These are phyloP conservation scores for Cranoglanis bouderius DNA, from an alignment of 2,113 vertebrate species.

Conservation along the genomic window DNA sequence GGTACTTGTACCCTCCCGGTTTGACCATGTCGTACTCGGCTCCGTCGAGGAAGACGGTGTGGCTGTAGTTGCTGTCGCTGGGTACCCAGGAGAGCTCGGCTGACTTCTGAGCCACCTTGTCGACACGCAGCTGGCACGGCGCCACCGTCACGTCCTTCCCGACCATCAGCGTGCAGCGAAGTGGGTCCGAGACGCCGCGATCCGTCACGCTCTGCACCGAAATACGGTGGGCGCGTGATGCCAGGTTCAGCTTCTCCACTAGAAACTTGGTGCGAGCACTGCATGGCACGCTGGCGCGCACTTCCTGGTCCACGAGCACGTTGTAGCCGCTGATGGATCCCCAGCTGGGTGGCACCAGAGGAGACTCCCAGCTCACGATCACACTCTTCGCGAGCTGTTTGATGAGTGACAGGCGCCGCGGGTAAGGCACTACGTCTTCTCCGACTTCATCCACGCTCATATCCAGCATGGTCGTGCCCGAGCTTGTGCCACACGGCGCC, in stretches of 20 bases:
- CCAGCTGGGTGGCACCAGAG: conserved; percentile 87
- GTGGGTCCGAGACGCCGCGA: conserved; percentile 85
- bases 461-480: conserved; percentile 82
- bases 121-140: conserved; percentile 87
- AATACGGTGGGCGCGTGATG: conserved; percentile 84
- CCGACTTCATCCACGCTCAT: conserved; percentile 87
- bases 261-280: conserved; percentile 90
- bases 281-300: conserved; percentile 83
- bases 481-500: conserved; percentile 76
- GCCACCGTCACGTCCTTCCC: conserved; percentile 94
- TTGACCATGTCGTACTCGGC: conserved; percentile 89
- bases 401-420: conserved; percentile 93
- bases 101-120: conserved; percentile 85
- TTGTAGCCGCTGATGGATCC: conserved; percentile 90
- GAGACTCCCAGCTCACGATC: conserved; percentile 96
- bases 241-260: conserved; percentile 90
- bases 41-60: conserved; percentile 91
- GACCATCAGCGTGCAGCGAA: conserved; percentile 91
- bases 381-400: conserved; percentile 98
- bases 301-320: conserved; percentile 90
- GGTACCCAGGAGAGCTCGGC: conserved; percentile 94
- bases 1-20: conserved; percentile 89
- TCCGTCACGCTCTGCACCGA: conserved; percentile 89
- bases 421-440: conserved; percentile 99
- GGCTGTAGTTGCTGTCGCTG: conserved; percentile 97